Evolutionary conservation across 2,113 vertebrate species (phyloP).

Genomic region (Mesoclemmys tuberculata): DNA sequence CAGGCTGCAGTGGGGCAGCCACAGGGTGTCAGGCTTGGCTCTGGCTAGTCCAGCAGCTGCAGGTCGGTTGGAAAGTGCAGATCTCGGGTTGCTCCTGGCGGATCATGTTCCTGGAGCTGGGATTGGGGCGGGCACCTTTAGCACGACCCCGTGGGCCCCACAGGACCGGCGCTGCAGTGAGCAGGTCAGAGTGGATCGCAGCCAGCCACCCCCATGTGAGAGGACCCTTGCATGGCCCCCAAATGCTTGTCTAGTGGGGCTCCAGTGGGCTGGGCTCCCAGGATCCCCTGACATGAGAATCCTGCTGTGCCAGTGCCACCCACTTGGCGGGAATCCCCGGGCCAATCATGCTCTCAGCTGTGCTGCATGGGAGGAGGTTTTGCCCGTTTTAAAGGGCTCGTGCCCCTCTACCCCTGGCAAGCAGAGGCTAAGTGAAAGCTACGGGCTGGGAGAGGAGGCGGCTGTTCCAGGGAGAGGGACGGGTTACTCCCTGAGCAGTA

Average conservation of each 20-base stretch:
- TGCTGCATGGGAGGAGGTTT: background rate
- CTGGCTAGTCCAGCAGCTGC: background rate
- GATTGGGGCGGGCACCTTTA: background rate
- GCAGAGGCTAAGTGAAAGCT: background rate
- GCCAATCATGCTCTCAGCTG: background rate
- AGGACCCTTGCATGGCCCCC: background rate
- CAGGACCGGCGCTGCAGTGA: background rate
- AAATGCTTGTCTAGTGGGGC: too few species aligned
- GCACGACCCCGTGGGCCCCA: background rate
- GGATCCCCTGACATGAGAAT: background rate
- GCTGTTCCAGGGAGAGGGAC: background rate
- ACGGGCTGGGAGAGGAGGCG: background rate
- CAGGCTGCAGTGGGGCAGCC: background rate
- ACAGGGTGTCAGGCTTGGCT: background rate
- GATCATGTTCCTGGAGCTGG: background rate
- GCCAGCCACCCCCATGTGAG: background rate
- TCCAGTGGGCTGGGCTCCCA: background rate
- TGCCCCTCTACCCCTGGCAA: background rate
- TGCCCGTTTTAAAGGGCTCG: background rate
- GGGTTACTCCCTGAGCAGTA: too few species aligned
- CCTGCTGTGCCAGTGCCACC: background rate
- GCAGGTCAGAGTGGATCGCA: background rate
- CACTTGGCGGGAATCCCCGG: background rate
- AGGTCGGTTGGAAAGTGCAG: too few species aligned
- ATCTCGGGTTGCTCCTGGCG: background rate